Evolutionary conservation across 2,113 vertebrate species (phyloP), one percentile per base, ranked within the genome.

Genomic region (Panthera leo): DNA sequence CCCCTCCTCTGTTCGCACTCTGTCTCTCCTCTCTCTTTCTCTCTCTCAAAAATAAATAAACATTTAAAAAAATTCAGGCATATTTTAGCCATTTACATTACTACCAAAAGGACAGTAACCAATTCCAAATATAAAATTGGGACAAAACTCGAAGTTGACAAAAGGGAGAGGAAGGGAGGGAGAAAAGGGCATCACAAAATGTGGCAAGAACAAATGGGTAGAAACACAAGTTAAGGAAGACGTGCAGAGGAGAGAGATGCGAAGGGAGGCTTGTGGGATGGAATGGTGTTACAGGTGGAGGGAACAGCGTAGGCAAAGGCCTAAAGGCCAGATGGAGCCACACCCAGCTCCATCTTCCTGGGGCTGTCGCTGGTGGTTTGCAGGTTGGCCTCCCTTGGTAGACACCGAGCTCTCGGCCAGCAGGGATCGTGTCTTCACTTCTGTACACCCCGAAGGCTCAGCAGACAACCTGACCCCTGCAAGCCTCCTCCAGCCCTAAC

Each of bases 41-140:
- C 58, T 61, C 58, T 61, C 58, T 61, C 27, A 34, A 31, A 67
- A 67, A 2, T 15, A 67, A 67, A 67, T 10, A 67, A 31, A 31
- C 65, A 67, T 67, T 67, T 51, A 51, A 51, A 51, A 51, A 23
- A 61, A 61, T 23, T 2, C 58, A 61, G 84, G n/a, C 53, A 34
- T 65, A 31, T 85, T 91, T 84, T 70, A 96, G 36, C 42, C 29
- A 51, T 36, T 84, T 45, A 39, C 3, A 21, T 91, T 51, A 78
- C 84, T 73, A 25, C 9, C 65, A 5, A 58, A 89, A 96, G 53
- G 29, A 89, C 9, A 84, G 86, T 25, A 76, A 73, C 23, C 5
- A 76, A 58, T 85, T 78, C 11, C 68, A 84, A 80, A 92, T 42
- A 55, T 36, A 85, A 90, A 85, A 75, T 51, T 39, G 23, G 61